Evolutionary conservation across 2,797 vertebrate genomes (phyloP), one percentile per base, ranked within the genome.

Genomic region (Emydoidea blandingii): DNA sequence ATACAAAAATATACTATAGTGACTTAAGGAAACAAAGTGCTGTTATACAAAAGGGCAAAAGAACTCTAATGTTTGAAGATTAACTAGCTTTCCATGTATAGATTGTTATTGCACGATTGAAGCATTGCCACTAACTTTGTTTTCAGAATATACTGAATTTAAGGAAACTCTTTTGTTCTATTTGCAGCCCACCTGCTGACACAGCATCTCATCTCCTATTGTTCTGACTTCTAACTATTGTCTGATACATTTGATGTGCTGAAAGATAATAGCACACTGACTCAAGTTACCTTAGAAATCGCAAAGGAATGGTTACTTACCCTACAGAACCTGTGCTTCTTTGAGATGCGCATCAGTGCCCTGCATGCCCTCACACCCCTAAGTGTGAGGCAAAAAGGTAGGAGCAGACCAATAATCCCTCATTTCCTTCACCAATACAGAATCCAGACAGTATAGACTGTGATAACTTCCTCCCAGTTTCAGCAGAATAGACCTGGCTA

Each of bases 201-300:
- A 87, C 54, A 95, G 91, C 79, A 96, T 87, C 85, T 74, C 92
- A 91, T 95, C 86, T 92, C 57, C 92, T 87, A 94, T 96, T 97
- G 96, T 96, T 97, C 96, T 91, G 86, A 95, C 65, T 96, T 96
- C 96, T 92, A 89, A 86, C 83, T 92, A 95, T 94, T 91, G 95
- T 81, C 62, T 91, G 96, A 94, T 94, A 88, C 76, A 94, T 83
- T 93, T 94, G 90, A 95, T 95, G 95, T 78, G 78, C 82, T 92
- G 79, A 90, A 94, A 83, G 93, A 94, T 85, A 94, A 93, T 88
- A 68, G 72, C 87, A 89, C 41, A 72, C 78, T 91, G 87, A 78
- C 93, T 83, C 91, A 47, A 87, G 94, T 92, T 92, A 95, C 87
- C 81, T 95, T 94, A 95, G 91, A 97, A 97, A 91, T 37, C 89